phyloP scores from a whole-genome alignment of 2,113 vertebrate genomes.

The Pungitius pungitius region DNA sequence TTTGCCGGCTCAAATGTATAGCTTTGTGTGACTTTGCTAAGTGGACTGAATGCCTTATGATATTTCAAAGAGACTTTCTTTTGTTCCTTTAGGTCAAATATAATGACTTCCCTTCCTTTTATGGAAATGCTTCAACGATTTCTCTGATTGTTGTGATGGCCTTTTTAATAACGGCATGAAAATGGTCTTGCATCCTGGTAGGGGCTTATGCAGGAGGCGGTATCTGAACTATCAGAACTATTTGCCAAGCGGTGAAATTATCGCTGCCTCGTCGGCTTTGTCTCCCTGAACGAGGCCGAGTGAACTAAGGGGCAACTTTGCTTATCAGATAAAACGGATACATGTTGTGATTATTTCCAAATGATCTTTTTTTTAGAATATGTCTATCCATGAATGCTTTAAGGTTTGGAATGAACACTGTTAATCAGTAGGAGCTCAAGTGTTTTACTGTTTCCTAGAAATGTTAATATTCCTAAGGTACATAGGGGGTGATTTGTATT shows the following conservation, averaged over 20 bases:
- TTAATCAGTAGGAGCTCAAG: background rate
- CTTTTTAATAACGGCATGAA: conserved; percentile 46
- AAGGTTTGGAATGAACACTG: background rate
- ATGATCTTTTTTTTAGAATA: background rate
- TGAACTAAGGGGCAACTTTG: conserved; percentile 7
- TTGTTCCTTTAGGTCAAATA: conserved; percentile 61
- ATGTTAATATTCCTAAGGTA: background rate
- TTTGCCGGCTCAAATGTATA: conserved; percentile 56
- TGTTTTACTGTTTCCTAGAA: background rate
- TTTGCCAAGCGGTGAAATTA: conserved; percentile 21
- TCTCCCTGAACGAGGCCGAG: conserved; percentile 41
- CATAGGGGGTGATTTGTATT: background rate
- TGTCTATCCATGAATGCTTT: background rate
- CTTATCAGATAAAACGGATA: conserved; percentile 5
- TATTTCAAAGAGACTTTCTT: conserved; percentile 56
- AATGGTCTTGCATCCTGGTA: conserved; percentile 34
- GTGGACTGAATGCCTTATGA: conserved; percentile 51
- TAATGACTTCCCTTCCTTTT: conserved; percentile 53
- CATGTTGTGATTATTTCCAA: background rate
- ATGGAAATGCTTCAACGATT: conserved; percentile 62
- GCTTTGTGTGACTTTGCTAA: conserved; percentile 56
- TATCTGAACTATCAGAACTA: conserved; percentile 34
- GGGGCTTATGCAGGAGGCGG: conserved; percentile 14
- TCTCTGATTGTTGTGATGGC: conserved; percentile 36
- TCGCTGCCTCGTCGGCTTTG: conserved; percentile 4